These are phyloP conservation scores for Phainopepla nitens DNA, from an alignment of 2,113 vertebrate genomes.

Conservation along the genomic window DNA sequence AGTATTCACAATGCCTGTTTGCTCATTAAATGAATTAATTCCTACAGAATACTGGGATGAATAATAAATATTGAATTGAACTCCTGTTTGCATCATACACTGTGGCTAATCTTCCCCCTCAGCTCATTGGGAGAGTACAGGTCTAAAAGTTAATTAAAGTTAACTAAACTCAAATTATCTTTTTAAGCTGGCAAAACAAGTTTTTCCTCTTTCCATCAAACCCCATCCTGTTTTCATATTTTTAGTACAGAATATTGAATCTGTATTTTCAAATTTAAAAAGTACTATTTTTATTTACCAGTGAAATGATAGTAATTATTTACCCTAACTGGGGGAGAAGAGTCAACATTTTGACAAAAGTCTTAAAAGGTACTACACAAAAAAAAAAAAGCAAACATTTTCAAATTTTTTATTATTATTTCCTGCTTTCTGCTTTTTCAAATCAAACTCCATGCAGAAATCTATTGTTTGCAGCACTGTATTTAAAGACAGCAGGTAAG, in stretches of 20 bases:
- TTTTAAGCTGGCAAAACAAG: not conserved
- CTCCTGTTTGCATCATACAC: not conserved
- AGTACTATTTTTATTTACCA: not conserved
- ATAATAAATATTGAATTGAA: not conserved
- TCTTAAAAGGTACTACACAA: not conserved
- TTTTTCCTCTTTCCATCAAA: not conserved
- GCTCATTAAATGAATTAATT: not conserved
- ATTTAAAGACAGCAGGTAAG: not conserved
- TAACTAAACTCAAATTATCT: not conserved
- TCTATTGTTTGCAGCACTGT: not conserved
- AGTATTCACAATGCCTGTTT: not conserved
- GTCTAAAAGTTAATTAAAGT: not conserved
- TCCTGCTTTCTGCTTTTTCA: not conserved
- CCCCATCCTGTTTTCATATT: not conserved
- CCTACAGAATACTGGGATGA: not conserved
- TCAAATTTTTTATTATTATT: not conserved
- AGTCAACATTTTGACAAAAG: not conserved
- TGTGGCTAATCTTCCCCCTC: not conserved
- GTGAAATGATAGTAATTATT: not conserved
- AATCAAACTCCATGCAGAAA: not conserved
- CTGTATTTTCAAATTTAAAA: not conserved
- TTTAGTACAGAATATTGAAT: not conserved
- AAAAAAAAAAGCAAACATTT: not conserved
- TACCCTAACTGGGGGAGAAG: rapidly evolving
- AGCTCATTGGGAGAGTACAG: not conserved